These are phyloP conservation scores for Actenoides hombroni DNA, from an alignment of 2,113 vertebrate species.

Conservation along the genomic window DNA sequence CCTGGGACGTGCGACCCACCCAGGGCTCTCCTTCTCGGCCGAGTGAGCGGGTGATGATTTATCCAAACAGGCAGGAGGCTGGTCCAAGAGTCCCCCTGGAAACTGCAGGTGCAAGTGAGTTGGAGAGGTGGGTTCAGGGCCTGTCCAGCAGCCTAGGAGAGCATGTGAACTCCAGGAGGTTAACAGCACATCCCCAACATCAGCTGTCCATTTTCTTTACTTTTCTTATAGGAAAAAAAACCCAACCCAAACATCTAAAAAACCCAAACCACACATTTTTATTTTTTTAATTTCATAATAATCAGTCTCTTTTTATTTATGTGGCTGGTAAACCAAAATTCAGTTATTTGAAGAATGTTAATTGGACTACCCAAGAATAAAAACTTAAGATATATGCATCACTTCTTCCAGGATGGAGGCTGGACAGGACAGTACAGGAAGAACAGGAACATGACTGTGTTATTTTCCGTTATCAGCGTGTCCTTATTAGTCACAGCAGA, in stretches of 20 bases:
- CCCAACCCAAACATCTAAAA: no score
- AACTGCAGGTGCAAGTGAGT: background rate
- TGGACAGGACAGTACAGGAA: background rate
- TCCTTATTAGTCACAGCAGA: background rate
- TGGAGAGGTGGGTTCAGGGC: background rate
- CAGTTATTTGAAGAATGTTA: background rate
- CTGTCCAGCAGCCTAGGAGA: background rate
- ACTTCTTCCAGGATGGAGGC: background rate
- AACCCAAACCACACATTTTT: background rate
- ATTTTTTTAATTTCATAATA: background rate
- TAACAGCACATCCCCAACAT: background rate
- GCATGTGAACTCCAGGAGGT: background rate
- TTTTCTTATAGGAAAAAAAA: constrained; percentile 54
- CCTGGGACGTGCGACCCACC: background rate
- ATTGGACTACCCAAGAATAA: background rate
- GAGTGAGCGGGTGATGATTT: background rate
- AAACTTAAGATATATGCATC: background rate
- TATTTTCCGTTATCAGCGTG: background rate
- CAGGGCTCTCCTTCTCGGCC: background rate
- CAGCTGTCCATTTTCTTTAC: constrained; percentile 22
- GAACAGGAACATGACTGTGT: background rate
- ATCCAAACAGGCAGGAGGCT: rapidly evolving
- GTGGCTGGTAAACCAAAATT: constrained; percentile 9
- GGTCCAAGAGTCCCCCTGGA: background rate
- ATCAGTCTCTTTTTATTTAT: background rate